These are phyloP conservation scores for Rhagoletis pomonella DNA, from an alignment of 1,140 invertebrate genomes.

Conservation along the genomic window DNA sequence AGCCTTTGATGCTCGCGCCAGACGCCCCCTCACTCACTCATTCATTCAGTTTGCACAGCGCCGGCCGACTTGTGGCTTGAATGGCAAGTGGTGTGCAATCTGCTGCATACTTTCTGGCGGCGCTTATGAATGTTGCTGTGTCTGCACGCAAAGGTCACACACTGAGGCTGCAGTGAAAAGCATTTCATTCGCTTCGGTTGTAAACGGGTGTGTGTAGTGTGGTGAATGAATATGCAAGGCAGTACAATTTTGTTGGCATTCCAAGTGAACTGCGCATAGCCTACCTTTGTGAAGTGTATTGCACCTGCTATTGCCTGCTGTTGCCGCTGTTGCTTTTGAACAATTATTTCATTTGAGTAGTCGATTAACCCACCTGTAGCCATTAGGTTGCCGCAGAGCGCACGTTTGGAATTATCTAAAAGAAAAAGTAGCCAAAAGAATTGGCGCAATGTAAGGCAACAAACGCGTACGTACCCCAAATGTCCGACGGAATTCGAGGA, in stretches of 20 bases:
- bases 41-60: not conserved
- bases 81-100: not conserved
- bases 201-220: not conserved
- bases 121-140: not conserved
- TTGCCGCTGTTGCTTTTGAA: not conserved
- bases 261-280: slow-evolving; percentile 22
- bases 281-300: not conserved
- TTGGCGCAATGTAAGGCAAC: not conserved
- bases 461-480: not conserved
- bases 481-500: not conserved
- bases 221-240: not conserved
- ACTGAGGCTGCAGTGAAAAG: not conserved
- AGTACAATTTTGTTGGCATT: not conserved
- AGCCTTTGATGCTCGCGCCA: not conserved
- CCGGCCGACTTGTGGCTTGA: not conserved
- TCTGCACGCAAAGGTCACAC: not conserved
- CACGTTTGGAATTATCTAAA: not conserved
- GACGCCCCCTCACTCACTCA: not conserved
- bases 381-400: not conserved
- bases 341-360: slow-evolving; percentile 29
- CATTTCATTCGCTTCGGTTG: not conserved
- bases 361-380: slow-evolving; percentile 44
- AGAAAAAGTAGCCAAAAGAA: not conserved
- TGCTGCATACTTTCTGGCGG: slow-evolving; percentile 38
- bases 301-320: not conserved